A percentile compares a stretch with the other conserved stretches of the same genome.
phyloP scores from a whole-genome alignment of 92 coral and sea anemone species.

The Siderastrea radians region DNA sequence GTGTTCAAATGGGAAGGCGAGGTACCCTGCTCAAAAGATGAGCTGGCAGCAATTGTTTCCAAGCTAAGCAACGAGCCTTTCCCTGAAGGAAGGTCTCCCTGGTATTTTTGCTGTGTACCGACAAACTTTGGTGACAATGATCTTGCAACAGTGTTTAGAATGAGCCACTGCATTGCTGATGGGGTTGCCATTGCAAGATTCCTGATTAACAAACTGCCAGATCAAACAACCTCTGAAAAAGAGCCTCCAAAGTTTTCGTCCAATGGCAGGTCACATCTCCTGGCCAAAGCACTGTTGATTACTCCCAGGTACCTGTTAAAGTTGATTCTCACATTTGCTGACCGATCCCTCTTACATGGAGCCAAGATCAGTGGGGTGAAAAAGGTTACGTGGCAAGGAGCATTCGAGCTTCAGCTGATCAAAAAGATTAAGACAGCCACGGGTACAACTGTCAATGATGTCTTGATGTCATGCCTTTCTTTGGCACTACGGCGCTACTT shows the following conservation, averaged over 20 bases:
- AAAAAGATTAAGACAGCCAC: slow-evolving; percentile 85
- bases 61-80: slow-evolving; percentile 70
- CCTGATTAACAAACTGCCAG: slow-evolving; percentile 72
- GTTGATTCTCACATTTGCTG: slow-evolving; percentile 49
- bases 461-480: slow-evolving; percentile 86
- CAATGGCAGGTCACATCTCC: slow-evolving; percentile 43
- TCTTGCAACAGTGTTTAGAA: slow-evolving; percentile 64
- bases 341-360: slow-evolving; percentile 87
- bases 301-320: slow-evolving; percentile 55
- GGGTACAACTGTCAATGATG: slow-evolving; percentile 95
- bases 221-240: slow-evolving; percentile 57
- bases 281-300: slow-evolving; percentile 71
- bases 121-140: slow-evolving; percentile 72
- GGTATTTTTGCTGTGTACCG: slow-evolving; percentile 83
- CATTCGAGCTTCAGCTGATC: slow-evolving; percentile 72
- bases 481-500: slow-evolving; percentile 83
- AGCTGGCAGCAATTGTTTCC: slow-evolving; percentile 80
- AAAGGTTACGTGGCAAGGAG: slow-evolving; percentile 85
- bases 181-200: slow-evolving; percentile 86
- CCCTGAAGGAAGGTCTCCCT: slow-evolving; percentile 75
- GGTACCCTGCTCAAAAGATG: slow-evolving; percentile 80
- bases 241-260: slow-evolving; percentile 73
- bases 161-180: slow-evolving; percentile 88
- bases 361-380: slow-evolving; percentile 80
- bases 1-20: slow-evolving; percentile 82